Evolutionary conservation across 2,797 vertebrate genomes (phyloP).

Genomic region (Gymnoscopelus microlampas): DNA sequence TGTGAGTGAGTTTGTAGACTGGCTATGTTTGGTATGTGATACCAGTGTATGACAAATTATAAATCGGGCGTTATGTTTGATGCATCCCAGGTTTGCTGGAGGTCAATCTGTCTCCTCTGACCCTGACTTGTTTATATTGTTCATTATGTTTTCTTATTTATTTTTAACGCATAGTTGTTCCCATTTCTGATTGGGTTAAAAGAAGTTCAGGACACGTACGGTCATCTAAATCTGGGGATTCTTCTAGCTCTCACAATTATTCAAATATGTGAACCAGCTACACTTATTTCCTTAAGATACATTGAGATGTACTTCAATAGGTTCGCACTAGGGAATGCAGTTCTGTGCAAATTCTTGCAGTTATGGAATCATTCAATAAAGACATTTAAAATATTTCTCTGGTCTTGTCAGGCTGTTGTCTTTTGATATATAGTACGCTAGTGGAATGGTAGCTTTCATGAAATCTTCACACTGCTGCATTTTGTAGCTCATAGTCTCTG

Average conservation of each 20-base stretch:
- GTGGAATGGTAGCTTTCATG: no score
- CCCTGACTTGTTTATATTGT: conserved; percentile 29
- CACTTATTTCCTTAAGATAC: background rate
- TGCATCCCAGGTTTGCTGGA: conserved; percentile 25
- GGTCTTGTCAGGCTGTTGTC: no score
- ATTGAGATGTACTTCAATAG: conserved; percentile 17
- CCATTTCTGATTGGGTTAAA: conserved; percentile 16
- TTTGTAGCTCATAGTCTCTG: no score
- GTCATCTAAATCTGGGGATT: no score
- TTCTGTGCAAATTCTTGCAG: conserved; percentile 8
- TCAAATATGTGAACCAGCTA: background rate
- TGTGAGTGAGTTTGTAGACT: no score
- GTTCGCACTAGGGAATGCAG: conserved; percentile 15
- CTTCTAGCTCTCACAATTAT: no score
- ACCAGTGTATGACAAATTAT: no score
- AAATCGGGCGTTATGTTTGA: background rate
- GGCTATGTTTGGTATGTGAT: no score
- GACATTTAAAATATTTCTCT: background rate
- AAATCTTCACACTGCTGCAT: no score
- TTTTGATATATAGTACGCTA: no score
- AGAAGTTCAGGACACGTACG: background rate
- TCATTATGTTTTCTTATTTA: conserved; percentile 63
- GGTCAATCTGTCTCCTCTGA: conserved; percentile 11
- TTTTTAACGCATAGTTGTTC: conserved; percentile 40
- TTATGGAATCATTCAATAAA: conserved; percentile 11